Conservation (phyloP, 2,888 invertebrate genomes). For the Xestia ashworthii region DNA sequence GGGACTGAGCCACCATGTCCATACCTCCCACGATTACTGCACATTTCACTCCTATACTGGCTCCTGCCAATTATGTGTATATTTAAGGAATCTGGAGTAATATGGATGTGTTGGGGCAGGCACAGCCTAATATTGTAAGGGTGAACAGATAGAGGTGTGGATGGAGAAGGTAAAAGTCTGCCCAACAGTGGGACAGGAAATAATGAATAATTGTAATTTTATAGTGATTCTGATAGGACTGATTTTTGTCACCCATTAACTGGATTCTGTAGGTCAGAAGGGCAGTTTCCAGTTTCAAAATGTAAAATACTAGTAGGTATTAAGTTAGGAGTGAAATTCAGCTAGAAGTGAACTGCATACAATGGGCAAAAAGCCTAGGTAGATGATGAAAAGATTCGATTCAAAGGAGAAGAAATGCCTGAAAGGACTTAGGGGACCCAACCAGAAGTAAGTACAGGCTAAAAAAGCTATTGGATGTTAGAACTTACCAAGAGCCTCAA, state of each 20-base stretch:
- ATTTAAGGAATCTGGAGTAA: neutral
- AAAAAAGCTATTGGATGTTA: neutral
- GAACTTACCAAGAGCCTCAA: constrained; percentile 97
- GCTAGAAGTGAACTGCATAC: neutral
- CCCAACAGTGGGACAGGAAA: neutral
- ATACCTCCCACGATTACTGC: constrained; percentile 99
- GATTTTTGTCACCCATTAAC: neutral
- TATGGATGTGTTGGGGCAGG: neutral
- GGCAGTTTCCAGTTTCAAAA: neutral
- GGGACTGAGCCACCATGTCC: constrained; percentile 98
- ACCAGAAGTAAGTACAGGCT: no score
- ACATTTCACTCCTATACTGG: constrained; percentile 98
- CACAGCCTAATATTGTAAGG: neutral
- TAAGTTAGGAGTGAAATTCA: neutral
- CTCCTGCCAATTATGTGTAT: constrained; percentile 87
- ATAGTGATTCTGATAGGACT: no score
- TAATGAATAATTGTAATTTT: neutral
- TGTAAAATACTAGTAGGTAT: neutral
- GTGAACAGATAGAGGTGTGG: neutral
- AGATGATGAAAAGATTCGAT: neutral
- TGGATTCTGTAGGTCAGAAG: neutral
- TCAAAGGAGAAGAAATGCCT: neutral
- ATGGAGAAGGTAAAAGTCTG: neutral
- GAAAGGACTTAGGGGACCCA: neutral
- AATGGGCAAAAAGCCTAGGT: neutral